phyloP scores from a whole-genome alignment of 2,797 vertebrate genomes.

The Syngnathus rostellatus region DNA sequence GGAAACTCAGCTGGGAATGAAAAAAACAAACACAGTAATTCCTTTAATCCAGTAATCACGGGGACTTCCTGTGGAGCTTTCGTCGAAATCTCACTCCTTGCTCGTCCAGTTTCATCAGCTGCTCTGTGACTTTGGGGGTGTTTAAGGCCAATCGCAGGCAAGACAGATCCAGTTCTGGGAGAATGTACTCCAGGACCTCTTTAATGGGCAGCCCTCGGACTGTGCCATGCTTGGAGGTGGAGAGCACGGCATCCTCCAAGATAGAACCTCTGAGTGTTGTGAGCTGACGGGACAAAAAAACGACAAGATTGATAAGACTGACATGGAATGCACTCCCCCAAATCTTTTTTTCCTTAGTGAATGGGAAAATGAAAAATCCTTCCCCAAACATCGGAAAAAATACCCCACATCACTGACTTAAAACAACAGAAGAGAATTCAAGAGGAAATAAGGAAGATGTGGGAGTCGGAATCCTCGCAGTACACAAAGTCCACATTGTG shows the following conservation, averaged over 20 bases:
- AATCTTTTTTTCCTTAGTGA: conserved; percentile 35
- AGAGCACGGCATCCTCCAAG: conserved; percentile 88
- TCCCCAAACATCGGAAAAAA: conserved; percentile 6
- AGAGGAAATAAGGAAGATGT: conserved; percentile 27
- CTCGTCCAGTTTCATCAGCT: conserved; percentile 95
- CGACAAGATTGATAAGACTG: conserved; percentile 15
- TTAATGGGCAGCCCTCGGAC: conserved; percentile 86
- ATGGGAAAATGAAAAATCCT: conserved; percentile 27
- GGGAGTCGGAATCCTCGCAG: conserved; percentile 27
- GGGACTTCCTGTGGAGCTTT: not conserved
- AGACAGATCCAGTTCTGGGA: conserved; percentile 87
- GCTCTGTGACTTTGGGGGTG: conserved; percentile 93
- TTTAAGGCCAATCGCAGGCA: conserved; percentile 91
- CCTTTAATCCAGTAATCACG: not conserved
- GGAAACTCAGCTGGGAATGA: conserved; percentile 83
- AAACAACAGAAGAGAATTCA: conserved; percentile 29
- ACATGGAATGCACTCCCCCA: conserved; percentile 25
- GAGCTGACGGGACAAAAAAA: conserved; percentile 63
- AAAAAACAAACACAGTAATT: not conserved
- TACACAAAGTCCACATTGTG: conserved; percentile 55
- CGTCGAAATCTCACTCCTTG: conserved; percentile 76
- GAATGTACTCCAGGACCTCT: conserved; percentile 87
- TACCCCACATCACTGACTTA: conserved; percentile 19
- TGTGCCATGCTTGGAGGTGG: conserved; percentile 89
- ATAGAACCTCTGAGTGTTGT: conserved; percentile 86